phyloP scores from a whole-genome alignment of 1,140 invertebrate species.

The Drosophila subobscura region DNA sequence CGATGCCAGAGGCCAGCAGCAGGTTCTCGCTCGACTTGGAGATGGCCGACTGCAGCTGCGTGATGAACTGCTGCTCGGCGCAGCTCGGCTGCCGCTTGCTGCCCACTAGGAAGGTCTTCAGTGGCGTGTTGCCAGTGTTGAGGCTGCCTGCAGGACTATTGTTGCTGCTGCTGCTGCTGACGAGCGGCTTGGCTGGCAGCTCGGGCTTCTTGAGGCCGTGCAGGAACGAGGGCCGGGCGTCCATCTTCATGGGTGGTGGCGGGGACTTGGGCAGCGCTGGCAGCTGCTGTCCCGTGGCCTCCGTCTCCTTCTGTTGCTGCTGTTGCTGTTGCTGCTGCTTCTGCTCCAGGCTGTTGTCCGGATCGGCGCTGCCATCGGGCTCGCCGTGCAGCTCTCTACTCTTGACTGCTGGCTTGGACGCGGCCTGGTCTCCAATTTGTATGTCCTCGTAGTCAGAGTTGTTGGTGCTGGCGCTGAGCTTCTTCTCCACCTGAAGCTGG shows the following conservation, averaged over 20 bases:
- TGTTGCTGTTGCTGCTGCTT: slow-evolving; percentile 38
- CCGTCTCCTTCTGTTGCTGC: slow-evolving; percentile 19
- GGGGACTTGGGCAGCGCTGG: slow-evolving; percentile 88
- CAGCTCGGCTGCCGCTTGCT: slow-evolving; percentile 59
- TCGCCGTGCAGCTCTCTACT: slow-evolving; percentile 91
- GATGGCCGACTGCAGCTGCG: slow-evolving; percentile 84
- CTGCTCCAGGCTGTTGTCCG: slow-evolving; percentile 85
- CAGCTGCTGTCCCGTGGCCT: slow-evolving; percentile 71
- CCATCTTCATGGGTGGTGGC: slow-evolving; percentile 80
- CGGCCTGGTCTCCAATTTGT: slow-evolving; percentile 72
- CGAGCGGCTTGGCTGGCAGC: slow-evolving; percentile 86
- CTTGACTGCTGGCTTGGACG: slow-evolving; percentile 83
- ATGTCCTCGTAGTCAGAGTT: slow-evolving; percentile 83
- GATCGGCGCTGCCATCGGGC: slow-evolving; percentile 91
- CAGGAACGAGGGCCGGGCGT: slow-evolving; percentile 88
- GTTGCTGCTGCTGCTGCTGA: slow-evolving; percentile 34
- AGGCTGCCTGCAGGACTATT: neutral
- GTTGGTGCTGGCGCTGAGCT: slow-evolving; percentile 78
- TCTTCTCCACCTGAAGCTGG: slow-evolving; percentile 64
- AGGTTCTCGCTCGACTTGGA: slow-evolving; percentile 73
- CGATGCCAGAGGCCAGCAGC: slow-evolving; percentile 43
- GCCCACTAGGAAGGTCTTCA: slow-evolving; percentile 57
- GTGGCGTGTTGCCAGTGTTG: slow-evolving; percentile 26
- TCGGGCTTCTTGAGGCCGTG: slow-evolving; percentile 88
- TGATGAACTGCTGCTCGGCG: slow-evolving; percentile 84